Percentiles rank a stretch among this genome's conserved stretches.
phyloP scores from a whole-genome alignment of 2,888 invertebrate species.

The Sphinx pinastri region DNA sequence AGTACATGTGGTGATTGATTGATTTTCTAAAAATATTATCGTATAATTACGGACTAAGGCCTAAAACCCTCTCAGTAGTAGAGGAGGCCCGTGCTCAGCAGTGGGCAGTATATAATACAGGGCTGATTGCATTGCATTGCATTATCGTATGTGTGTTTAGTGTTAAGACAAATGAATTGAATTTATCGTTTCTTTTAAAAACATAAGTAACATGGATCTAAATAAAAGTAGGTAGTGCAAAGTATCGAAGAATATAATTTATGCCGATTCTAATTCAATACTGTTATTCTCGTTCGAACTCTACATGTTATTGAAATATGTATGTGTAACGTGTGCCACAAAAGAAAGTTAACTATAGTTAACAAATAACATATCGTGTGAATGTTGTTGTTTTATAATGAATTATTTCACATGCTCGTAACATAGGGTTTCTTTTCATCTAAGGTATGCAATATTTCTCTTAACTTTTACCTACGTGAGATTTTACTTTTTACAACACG shows the following conservation, averaged over 20 bases:
- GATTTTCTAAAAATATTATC: too few relatives aligned
- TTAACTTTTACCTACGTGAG: background rate
- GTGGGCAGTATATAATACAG: too few relatives aligned
- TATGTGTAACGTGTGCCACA: conserved; percentile 35
- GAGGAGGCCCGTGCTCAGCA: too few relatives aligned
- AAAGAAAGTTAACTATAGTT: conserved; percentile 39
- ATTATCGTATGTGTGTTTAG: too few relatives aligned
- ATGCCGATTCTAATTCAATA: background rate
- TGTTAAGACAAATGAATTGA: too few relatives aligned
- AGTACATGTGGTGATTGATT: too few relatives aligned
- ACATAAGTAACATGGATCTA: too few relatives aligned
- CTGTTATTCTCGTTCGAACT: background rate
- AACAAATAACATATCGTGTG: conserved; percentile 37
- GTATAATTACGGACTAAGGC: too few relatives aligned
- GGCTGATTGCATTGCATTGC: too few relatives aligned
- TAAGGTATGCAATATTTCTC: conserved; percentile 5
- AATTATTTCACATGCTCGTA: conserved; percentile 20
- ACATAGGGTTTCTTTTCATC: conserved; percentile 11
- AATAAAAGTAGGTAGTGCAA: too few relatives aligned
- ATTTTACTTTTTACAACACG: background rate
- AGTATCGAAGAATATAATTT: background rate
- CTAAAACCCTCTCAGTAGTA: too few relatives aligned
- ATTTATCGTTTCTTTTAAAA: too few relatives aligned
- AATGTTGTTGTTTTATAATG: conserved; percentile 28
- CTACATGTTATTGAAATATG: conserved; percentile 28